These are phyloP conservation scores for Gavialis gangeticus DNA, from an alignment of 2,113 vertebrate species.

Conservation along the genomic window DNA sequence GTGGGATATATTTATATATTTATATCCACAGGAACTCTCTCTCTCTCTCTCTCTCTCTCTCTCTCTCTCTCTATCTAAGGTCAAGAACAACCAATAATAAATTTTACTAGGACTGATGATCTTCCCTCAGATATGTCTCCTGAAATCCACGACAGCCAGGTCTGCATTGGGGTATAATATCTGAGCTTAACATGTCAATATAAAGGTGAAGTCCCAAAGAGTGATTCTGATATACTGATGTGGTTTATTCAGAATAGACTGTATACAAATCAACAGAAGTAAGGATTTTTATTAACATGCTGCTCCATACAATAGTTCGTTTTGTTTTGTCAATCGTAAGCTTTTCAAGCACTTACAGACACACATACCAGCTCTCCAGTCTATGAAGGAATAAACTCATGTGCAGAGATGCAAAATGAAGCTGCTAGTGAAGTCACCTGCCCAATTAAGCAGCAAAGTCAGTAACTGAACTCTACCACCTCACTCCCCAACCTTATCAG, in stretches of 20 bases:
- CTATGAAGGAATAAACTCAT: neutral
- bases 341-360: neutral
- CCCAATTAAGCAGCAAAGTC: neutral
- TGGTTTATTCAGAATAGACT: neutral
- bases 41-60: too few species aligned
- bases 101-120: neutral
- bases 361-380: neutral
- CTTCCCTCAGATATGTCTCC: neutral
- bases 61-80: too few species aligned
- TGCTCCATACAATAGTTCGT: neutral
- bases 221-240: neutral
- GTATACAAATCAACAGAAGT: neutral
- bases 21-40: neutral
- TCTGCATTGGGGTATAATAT: neutral
- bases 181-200: neutral
- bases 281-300: neutral
- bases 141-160: rapidly evolving
- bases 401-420: neutral
- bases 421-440: neutral
- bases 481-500: neutral
- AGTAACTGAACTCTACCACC: neutral
- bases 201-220: neutral
- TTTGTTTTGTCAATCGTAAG: neutral
- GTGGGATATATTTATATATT: neutral
- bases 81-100: neutral